Base-by-base conservation (phyloP, 1,140 invertebrate genomes). In the Heliconius nattereri region DNA sequence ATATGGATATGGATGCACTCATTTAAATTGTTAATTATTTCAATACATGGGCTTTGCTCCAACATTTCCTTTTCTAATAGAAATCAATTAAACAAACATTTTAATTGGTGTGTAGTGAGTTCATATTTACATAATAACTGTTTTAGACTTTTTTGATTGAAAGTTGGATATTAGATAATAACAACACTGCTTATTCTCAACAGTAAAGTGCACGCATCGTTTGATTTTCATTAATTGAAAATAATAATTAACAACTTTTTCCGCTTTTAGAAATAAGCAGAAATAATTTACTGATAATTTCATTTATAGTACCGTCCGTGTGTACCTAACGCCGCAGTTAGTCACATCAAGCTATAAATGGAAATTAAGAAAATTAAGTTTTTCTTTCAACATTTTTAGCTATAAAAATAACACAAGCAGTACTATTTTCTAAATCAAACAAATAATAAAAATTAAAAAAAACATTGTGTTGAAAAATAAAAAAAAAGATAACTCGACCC, bases 11-110 rank as follows among this genome's bases (percentile, higher is more conserved):
- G 60, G 9, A 29, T 29, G 23, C 60, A 26, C 23, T 66, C 11
- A 29, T 66, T 66, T 66, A 16, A 66, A 66, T 66, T 66, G 60
- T 66, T 66, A 29, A 66, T 66, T 66, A 29, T 29, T 26, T 29
- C 60, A 66, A 66, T 66, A 66, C n/a, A 66, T 66, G 26, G 40
- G 16, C 6, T 29, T 8, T 26, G 60, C 26, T 66, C 29, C 2
- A 23, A 66, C 60, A 66, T 66, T 66, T 66, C 60, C 60, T 66
- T 29, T 29, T 66, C 60, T 29, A 66, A 66, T 66, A 66, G 29
- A 66, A 66, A 66, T 66, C 60, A 16, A 66, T 66, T 66, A 29
- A 66, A 66, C 13, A 66, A 66, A 66, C 26, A 66, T 1, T 66
- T 66, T 66, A 66, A 66, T 66, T 66, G 11, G 60, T 5, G 23